phyloP scores from a whole-genome alignment of 2,888 invertebrate species.

The Thumatha senex region DNA sequence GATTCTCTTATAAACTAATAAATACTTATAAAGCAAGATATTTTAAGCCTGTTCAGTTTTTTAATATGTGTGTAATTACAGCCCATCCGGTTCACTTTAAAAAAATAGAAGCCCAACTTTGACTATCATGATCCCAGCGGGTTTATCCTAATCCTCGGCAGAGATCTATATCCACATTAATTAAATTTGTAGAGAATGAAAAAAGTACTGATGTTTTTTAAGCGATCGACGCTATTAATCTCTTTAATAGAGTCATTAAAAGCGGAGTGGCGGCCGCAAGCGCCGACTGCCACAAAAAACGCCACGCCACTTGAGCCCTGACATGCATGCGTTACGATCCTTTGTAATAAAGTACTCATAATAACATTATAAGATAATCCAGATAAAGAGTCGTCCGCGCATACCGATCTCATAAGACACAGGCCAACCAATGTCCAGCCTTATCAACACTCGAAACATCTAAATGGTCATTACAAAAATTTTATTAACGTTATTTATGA shows the following conservation, averaged over 20 bases:
- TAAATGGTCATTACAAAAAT: slow-evolving; percentile 57
- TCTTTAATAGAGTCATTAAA: slow-evolving; percentile 82
- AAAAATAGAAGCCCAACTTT: slow-evolving; percentile 8
- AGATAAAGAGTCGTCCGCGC: slow-evolving; percentile 41
- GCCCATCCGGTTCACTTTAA: not conserved
- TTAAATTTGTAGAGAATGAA: slow-evolving; percentile 76
- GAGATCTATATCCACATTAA: slow-evolving; percentile 72
- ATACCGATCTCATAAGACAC: slow-evolving; percentile 48
- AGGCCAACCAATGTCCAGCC: slow-evolving; percentile 26
- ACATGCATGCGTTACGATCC: slow-evolving; percentile 40
- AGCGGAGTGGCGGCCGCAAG: slow-evolving; percentile 64
- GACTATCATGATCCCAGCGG: slow-evolving; percentile 10
- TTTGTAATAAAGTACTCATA: slow-evolving; percentile 58
- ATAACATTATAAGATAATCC: slow-evolving; percentile 56
- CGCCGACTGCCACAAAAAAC: slow-evolving; percentile 47
- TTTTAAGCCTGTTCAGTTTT: not conserved
- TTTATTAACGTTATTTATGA: slow-evolving; percentile 59
- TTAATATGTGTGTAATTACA: not conserved
- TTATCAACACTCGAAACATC: slow-evolving; percentile 57
- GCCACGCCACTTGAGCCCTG: slow-evolving; percentile 39
- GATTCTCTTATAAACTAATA: not conserved
- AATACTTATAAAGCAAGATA: not conserved
- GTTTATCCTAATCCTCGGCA: slow-evolving; percentile 36
- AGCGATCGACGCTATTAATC: slow-evolving; percentile 75
- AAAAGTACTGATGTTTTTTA: slow-evolving; percentile 67